Conservation (phyloP, 1,140 invertebrate species). For the Harlomillsia oculata region DNA sequence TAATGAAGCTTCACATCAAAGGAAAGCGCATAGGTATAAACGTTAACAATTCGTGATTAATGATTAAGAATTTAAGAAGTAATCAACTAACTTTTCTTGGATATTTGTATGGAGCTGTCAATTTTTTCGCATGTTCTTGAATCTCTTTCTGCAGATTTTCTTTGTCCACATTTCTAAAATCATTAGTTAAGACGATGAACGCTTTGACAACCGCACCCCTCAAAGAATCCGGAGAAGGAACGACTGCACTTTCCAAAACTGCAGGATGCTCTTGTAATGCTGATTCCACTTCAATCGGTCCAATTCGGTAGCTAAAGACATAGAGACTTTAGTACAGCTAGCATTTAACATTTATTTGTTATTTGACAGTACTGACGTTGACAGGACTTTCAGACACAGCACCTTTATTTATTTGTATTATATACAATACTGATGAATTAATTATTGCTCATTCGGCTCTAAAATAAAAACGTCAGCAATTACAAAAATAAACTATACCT, state of each 20-base stretch:
- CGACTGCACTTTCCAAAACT: constrained; percentile 46
- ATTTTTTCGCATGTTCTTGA: constrained; percentile 42
- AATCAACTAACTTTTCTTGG: constrained; percentile 40
- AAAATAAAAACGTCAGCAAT: no score
- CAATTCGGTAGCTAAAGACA: constrained; percentile 43
- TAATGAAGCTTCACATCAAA: no score
- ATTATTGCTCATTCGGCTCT: no score
- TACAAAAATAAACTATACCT: no score
- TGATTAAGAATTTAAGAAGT: no score
- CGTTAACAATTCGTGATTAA: no score
- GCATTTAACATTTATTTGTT: neutral
- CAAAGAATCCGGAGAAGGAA: constrained; percentile 43
- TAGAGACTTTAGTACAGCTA: neutral
- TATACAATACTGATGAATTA: no score
- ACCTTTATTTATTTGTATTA: no score
- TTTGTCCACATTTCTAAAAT: constrained; percentile 28
- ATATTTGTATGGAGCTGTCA: constrained; percentile 48
- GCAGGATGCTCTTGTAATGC: constrained; percentile 45
- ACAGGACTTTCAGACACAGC: no score
- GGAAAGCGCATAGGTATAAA: no score
- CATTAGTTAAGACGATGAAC: constrained; percentile 41
- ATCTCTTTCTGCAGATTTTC: constrained; percentile 40
- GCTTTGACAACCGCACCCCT: constrained; percentile 47
- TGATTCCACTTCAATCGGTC: constrained; percentile 48
- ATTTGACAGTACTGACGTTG: no score